Conservation (phyloP, 2,797 vertebrate genomes). For the Merluccius polli region DNA sequence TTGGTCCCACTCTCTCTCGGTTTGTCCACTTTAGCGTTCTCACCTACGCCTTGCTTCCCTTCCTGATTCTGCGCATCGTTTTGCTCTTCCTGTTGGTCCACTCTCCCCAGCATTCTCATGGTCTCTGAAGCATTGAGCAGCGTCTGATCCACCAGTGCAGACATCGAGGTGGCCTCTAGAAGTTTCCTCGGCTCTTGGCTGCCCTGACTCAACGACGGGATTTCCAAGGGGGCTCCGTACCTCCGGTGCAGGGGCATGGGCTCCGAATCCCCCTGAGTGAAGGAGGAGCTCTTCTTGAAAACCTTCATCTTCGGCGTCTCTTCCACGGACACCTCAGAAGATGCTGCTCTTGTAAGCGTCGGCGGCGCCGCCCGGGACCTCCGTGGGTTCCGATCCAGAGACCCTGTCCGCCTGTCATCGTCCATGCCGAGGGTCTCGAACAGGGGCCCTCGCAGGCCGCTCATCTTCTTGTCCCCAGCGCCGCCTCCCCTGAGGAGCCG, state of each 20-base stretch:
- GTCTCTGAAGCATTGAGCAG: constrained; percentile 48
- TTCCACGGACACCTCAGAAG: constrained; percentile 76
- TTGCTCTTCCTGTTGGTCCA: constrained; percentile 48
- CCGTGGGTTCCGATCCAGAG: constrained; percentile 67
- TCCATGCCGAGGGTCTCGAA: constrained; percentile 86
- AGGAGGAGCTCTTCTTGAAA: constrained; percentile 87
- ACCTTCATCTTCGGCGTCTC: constrained; percentile 72
- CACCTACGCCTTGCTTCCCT: constrained; percentile 22
- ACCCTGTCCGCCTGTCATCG: constrained; percentile 68
- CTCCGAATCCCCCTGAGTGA: constrained; percentile 85
- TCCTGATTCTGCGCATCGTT: constrained; percentile 25
- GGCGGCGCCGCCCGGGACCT: constrained; percentile 61
- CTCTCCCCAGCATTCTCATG: constrained; percentile 26
- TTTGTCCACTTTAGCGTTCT: constrained; percentile 19
- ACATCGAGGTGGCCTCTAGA: constrained; percentile 84
- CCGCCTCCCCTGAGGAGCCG: constrained; percentile 80
- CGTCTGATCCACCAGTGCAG: constrained; percentile 75
- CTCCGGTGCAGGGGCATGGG: constrained; percentile 84
- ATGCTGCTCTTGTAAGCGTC: constrained; percentile 76
- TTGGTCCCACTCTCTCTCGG: constrained; percentile 51
- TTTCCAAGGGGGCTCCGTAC: constrained; percentile 88
- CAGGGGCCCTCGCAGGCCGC: constrained; percentile 88
- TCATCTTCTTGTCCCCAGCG: constrained; percentile 85
- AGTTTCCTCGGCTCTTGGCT: constrained; percentile 69
- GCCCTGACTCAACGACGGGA: constrained; percentile 70